These are phyloP conservation scores for Melinaea marsaeus DNA, from an alignment of 2,888 invertebrate genomes.

Conservation along the genomic window DNA sequence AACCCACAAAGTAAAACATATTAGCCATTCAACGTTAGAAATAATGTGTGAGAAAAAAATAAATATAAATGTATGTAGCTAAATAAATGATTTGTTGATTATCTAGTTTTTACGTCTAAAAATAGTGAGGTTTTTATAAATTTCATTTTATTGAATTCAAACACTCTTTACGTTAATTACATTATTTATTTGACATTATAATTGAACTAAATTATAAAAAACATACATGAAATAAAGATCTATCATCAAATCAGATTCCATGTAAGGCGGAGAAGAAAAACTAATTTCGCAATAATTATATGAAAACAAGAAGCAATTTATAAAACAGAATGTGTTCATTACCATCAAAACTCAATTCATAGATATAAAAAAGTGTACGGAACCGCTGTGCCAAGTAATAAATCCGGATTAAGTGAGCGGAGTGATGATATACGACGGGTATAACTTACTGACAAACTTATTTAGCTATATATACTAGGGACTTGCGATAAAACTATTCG, in stretches of 20 bases:
- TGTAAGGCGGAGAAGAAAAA: not conserved
- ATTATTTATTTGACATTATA: too few relatives aligned
- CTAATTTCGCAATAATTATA: conserved; percentile 4
- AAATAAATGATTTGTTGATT: too few relatives aligned
- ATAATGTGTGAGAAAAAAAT: not conserved
- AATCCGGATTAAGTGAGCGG: conserved; percentile 22
- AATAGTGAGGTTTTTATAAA: too few relatives aligned
- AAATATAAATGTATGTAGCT: too few relatives aligned
- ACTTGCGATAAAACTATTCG: not conserved
- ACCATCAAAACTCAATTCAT: conserved; percentile 13
- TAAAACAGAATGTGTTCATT: conserved; percentile 8
- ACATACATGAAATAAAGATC: too few relatives aligned
- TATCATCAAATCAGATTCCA: not conserved
- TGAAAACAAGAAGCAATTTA: conserved; percentile 5
- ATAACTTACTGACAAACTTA: conserved; percentile 22
- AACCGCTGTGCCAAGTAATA: conserved; percentile 18
- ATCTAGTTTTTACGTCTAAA: too few relatives aligned
- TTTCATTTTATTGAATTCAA: too few relatives aligned
- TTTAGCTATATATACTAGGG: not conserved
- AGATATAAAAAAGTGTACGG: conserved; percentile 10
- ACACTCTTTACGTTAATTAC: too few relatives aligned
- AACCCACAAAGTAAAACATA: not conserved
- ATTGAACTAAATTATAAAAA: too few relatives aligned
- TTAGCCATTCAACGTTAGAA: not conserved
- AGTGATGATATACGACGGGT: conserved; percentile 19